These are phyloP conservation scores for Drosophila teissieri DNA, from an alignment of 1,140 invertebrate species.

Conservation along the genomic window DNA sequence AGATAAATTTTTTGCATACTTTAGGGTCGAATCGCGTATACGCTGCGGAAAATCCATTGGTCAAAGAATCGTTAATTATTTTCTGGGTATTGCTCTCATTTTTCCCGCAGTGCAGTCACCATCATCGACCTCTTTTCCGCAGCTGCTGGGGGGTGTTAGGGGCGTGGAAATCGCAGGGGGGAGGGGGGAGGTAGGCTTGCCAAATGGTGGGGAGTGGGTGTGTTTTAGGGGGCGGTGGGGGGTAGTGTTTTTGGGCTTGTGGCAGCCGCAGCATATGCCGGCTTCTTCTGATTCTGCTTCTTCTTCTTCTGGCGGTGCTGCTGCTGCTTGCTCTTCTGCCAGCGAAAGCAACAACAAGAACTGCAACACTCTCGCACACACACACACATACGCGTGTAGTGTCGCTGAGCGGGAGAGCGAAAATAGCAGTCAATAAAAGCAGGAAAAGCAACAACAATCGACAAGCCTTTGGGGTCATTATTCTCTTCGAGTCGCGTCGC, in stretches of 20 bases:
- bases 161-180: not conserved
- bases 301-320: slow-evolving; percentile 58
- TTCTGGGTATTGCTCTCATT: not conserved
- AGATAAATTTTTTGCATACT: not conserved
- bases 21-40: not conserved
- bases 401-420: slow-evolving; percentile 48
- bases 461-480: slow-evolving; percentile 84
- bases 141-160: slow-evolving; percentile 39
- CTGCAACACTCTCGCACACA: slow-evolving; percentile 28
- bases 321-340: slow-evolving; percentile 66
- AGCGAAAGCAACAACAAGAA: slow-evolving; percentile 60
- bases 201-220: slow-evolving; percentile 18
- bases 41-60: not conserved
- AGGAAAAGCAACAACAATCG: slow-evolving; percentile 57
- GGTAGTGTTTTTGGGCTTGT: slow-evolving; percentile 24
- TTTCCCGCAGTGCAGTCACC: slow-evolving; percentile 34
- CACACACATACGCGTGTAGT: slow-evolving; percentile 37
- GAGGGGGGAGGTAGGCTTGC: slow-evolving; percentile 10
- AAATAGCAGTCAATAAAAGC: slow-evolving; percentile 80
- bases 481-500: slow-evolving; percentile 78
- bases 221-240: slow-evolving; percentile 14
- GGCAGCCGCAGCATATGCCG: slow-evolving; percentile 78
- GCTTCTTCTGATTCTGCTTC: slow-evolving; percentile 66
- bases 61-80: not conserved
- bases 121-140: slow-evolving; percentile 80